Evolutionary conservation across 2,113 vertebrate genomes (phyloP), one percentile per base, ranked within the genome.

Genomic region (Lepus americanus): DNA sequence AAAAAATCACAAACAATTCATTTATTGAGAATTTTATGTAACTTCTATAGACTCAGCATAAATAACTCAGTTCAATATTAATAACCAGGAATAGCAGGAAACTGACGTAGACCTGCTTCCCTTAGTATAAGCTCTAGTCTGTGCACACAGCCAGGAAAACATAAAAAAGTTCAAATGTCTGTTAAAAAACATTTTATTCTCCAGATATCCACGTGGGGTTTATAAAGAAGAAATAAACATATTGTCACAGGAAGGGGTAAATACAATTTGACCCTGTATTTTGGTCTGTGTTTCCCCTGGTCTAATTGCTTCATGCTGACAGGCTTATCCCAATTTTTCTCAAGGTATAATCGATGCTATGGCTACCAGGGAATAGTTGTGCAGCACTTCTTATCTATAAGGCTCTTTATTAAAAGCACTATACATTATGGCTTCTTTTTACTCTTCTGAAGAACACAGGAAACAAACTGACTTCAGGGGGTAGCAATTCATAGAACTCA

Each of bases 361-460:
- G 55, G 44, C 39, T 97, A 89, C 29, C 14, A 89, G 78, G 53
- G 55, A 86, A 95, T 2, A 78, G 84, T 53, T 79, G 77, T 82
- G 79, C 44, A 94, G 86, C 55, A 84, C 31, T 53, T 86, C 67
- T 93, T 61, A 84, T 73, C 31, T 77, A 44, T 51, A 51, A 77
- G 87, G 80, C 80, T 86, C 70, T 94, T 83, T 79, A 80, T 89
- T 95, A 61, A 93, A 97, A 96, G 74, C 73, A 95, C 29, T 89
- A 20, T 86, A 92, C 81, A 59, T 92, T 94, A 74, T 53, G 79
- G 39, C 61, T 96, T 92, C 74, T 76, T 90, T 94, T 94, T 93
- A 82, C 44, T 92, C 17, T 9, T 84, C 31, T 81, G 79, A 92
- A 82, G 90, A 97, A 96, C 27, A 51, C 77, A 94, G 87, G 53